A percentile compares a stretch with the other conserved stretches of the same genome.
Conservation (phyloP, 2,888 invertebrate genomes). For the Limnephilus marmoratus region DNA sequence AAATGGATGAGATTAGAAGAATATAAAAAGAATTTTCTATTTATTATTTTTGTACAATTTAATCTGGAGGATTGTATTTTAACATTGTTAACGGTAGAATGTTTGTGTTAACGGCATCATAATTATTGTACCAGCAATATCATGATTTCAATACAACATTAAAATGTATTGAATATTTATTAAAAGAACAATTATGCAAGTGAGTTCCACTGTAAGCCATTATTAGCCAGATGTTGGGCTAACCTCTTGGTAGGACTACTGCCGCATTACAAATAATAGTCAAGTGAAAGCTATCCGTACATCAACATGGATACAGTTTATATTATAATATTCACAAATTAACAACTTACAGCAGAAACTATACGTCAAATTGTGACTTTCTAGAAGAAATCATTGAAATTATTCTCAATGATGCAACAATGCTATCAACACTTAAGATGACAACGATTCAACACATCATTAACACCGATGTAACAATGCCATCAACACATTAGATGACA, state of each 20-base stretch:
- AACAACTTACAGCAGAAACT: conserved; percentile 52
- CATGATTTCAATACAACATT: not conserved
- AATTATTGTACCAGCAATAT: conserved; percentile 29
- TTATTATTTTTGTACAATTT: not conserved
- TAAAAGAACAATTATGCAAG: conserved; percentile 11
- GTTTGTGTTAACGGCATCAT: not conserved
- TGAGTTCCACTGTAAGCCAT: conserved; percentile 27
- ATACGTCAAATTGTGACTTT: not conserved
- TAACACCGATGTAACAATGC: not conserved
- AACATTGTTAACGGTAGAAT: not conserved
- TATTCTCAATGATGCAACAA: conserved; percentile 21
- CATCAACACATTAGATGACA: no score
- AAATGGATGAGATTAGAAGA: not conserved
- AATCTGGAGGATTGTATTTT: not conserved
- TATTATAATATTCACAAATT: conserved; percentile 57
- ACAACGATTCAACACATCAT: not conserved
- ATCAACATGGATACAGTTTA: conserved; percentile 58
- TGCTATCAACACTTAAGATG: not conserved
- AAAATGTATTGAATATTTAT: not conserved
- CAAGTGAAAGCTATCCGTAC: conserved; percentile 63
- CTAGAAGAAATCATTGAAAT: conserved; percentile 14
- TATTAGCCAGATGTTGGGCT: conserved; percentile 61
- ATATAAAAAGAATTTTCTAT: no score
- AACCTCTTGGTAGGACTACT: conserved; percentile 53
- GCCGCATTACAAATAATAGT: conserved; percentile 66